phyloP scores from a whole-genome alignment of 2,797 vertebrate genomes.

The Coreius guichenoti region DNA sequence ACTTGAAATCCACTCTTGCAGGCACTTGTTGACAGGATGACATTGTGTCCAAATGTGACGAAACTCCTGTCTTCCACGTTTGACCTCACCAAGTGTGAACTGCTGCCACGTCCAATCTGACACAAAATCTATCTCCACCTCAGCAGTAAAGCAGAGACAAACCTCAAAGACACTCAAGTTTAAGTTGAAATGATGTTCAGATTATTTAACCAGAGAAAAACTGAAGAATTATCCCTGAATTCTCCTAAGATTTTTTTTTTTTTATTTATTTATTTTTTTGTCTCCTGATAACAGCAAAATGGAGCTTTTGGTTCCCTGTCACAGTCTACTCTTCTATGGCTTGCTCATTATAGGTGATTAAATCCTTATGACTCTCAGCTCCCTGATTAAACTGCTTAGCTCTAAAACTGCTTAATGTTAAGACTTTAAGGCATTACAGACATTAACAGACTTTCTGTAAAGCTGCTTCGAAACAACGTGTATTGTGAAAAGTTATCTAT shows the following conservation, averaged over 20 bases:
- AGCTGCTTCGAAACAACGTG: not conserved
- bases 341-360: not conserved
- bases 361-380: constrained; percentile 1
- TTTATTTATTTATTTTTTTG: too few relatives aligned
- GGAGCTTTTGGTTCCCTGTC: not conserved
- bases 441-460: not conserved
- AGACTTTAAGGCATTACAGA: not conserved
- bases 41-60: not conserved
- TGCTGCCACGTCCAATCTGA: not conserved
- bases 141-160: not conserved
- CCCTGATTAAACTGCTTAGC: not conserved
- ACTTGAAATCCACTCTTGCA: not conserved
- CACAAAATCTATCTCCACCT: not conserved
- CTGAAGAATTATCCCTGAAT: not conserved
- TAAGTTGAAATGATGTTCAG: not conserved
- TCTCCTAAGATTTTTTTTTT: not conserved
- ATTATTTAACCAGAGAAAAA: not conserved
- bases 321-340: not conserved
- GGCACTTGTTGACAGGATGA: not conserved
- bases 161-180: not conserved
- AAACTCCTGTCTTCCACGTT: not conserved
- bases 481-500: not conserved
- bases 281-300: not conserved
- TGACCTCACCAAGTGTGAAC: not conserved
- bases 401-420: not conserved